phyloP scores from a whole-genome alignment of 2,797 vertebrate species.

The Thalassophryne amazonica region DNA sequence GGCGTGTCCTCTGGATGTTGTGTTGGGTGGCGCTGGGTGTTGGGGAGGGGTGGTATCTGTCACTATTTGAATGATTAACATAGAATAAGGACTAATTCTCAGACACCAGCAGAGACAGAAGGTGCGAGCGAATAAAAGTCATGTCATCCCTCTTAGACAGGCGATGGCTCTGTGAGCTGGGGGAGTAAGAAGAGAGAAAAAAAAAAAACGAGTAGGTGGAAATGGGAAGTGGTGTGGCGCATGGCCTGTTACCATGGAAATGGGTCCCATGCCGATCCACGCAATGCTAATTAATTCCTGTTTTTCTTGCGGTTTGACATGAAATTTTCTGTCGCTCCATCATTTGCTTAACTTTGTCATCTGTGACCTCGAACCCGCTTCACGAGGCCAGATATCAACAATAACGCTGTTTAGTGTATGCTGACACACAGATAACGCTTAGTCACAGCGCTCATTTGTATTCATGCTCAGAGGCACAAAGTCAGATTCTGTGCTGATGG shows the following conservation, averaged over 20 bases:
- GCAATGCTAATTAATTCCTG: slow-evolving; percentile 57
- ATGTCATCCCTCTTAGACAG: slow-evolving; percentile 28
- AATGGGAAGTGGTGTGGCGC: slow-evolving; percentile 51
- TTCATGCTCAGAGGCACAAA: slow-evolving; percentile 44
- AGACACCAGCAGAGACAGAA: slow-evolving; percentile 18
- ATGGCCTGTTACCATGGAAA: slow-evolving; percentile 77
- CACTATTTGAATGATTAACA: slow-evolving; percentile 27
- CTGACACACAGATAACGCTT: slow-evolving; percentile 31
- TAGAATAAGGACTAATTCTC: slow-evolving; percentile 15
- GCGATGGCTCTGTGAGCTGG: slow-evolving; percentile 27
- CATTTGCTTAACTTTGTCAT: slow-evolving; percentile 23
- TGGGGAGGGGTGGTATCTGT: slow-evolving; percentile 1
- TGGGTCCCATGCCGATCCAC: slow-evolving; percentile 53
- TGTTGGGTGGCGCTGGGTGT: neutral
- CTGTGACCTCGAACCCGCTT: slow-evolving; percentile 3
- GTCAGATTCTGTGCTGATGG: slow-evolving; percentile 4
- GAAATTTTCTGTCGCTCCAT: neutral
- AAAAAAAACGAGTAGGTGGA: slow-evolving; percentile 12
- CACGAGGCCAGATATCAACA: slow-evolving; percentile 14
- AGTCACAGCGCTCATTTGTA: slow-evolving; percentile 48
- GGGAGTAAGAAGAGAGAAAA: neutral
- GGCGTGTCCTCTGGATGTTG: slow-evolving; percentile 12
- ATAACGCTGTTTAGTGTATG: slow-evolving; percentile 14
- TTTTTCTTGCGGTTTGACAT: slow-evolving; percentile 24
- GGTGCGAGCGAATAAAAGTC: slow-evolving; percentile 11